Evolutionary conservation across 2,888 invertebrate genomes (phyloP).

Genomic region (Alentia gelatinosa): DNA sequence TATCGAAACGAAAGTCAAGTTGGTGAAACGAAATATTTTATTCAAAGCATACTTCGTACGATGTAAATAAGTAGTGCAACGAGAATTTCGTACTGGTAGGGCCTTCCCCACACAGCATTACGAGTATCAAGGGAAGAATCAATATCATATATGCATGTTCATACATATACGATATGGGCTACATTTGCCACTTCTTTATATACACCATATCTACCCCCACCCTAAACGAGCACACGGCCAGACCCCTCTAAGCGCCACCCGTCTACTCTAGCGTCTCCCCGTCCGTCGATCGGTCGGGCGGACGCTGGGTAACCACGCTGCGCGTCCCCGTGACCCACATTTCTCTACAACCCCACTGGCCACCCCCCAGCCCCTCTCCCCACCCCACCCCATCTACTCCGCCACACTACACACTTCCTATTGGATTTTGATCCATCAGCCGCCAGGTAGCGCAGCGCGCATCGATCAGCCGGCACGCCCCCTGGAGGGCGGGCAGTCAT

Average conservation of each 20-base stretch:
- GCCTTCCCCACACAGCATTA: no score
- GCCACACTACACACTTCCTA: neutral
- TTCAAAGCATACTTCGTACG: no score
- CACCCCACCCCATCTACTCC: neutral
- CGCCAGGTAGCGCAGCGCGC: neutral
- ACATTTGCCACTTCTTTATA: no score
- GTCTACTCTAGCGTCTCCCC: neutral
- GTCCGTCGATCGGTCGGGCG: neutral
- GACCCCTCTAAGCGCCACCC: neutral
- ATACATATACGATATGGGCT: no score
- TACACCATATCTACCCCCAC: neutral
- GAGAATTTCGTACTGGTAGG: no score
- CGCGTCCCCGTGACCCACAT: neutral
- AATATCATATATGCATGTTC: no score
- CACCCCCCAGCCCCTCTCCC: neutral
- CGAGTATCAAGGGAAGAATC: no score
- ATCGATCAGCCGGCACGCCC: neutral
- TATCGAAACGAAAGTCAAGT: no score
- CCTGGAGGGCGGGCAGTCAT: neutral
- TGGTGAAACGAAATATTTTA: no score
- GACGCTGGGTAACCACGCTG: neutral
- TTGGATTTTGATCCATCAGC: constrained; percentile 41
- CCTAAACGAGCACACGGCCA: neutral
- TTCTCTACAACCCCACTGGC: neutral
- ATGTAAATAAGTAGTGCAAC: no score